Percentiles rank a stretch among this genome's conserved stretches.
phyloP scores from a whole-genome alignment of 2,888 invertebrate species.

The Amitus sp. region DNA sequence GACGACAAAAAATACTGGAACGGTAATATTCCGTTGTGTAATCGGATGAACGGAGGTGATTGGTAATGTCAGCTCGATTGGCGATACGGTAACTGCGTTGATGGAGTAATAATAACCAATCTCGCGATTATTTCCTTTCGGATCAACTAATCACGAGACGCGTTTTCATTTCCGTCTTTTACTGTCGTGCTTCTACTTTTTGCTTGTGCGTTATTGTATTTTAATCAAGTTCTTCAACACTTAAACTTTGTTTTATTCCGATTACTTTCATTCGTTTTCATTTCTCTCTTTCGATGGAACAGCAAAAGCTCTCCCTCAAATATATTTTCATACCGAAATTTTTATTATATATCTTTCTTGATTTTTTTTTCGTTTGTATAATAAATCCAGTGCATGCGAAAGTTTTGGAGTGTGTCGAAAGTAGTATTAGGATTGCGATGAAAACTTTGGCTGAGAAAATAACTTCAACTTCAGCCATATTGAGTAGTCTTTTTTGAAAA shows the following conservation, averaged over 20 bases:
- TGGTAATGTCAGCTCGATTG: conserved; percentile 51
- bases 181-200: conserved; percentile 19
- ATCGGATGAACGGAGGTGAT: conserved; percentile 58
- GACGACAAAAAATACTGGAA: conserved; percentile 21
- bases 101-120: conserved; percentile 65
- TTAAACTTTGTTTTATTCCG: too few species aligned
- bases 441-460: too few species aligned
- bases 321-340: too few species aligned
- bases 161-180: conserved; percentile 59
- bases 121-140: conserved; percentile 63
- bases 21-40: conserved; percentile 22
- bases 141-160: conserved; percentile 62
- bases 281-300: too few species aligned
- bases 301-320: conserved; percentile 11
- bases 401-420: too few species aligned
- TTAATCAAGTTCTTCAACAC: conserved; percentile 45
- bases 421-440: too few species aligned
- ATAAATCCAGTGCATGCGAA: too few species aligned
- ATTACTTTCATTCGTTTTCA: too few species aligned
- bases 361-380: not conserved
- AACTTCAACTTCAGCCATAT: too few species aligned
- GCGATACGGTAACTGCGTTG: conserved; percentile 57
- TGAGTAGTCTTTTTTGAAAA: too few species aligned
- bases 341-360: conserved; percentile 1
- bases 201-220: conserved; percentile 51